Conservation (phyloP, 2,113 vertebrate genomes). For the Macheiramphus alcinus region DNA sequence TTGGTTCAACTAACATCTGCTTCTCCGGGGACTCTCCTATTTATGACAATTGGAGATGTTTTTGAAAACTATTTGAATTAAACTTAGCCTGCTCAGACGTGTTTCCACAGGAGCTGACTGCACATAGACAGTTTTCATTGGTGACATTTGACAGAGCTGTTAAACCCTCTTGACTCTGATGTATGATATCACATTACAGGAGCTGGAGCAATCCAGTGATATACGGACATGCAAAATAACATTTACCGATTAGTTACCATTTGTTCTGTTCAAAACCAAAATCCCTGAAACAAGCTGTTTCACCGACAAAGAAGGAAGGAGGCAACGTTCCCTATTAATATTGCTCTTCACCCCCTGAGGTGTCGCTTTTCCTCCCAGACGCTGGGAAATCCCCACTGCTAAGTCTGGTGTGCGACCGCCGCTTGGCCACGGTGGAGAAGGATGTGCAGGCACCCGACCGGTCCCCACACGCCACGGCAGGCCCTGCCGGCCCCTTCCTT, state of each 20-base stretch:
- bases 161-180: background rate
- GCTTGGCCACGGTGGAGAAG: rapidly evolving
- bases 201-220: background rate
- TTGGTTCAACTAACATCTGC: conserved; percentile 64
- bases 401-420: rapidly evolving
- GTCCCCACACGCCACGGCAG: rapidly evolving
- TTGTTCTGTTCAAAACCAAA: background rate
- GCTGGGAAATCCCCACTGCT: background rate
- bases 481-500: background rate
- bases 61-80: conserved; percentile 63
- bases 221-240: background rate
- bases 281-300: background rate
- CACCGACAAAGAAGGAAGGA: background rate
- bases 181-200: background rate
- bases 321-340: background rate
- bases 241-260: background rate
- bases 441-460: rapidly evolving
- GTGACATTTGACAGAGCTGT: conserved; percentile 1
- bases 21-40: conserved; percentile 64
- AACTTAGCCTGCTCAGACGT: conserved; percentile 40
- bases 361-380: background rate
- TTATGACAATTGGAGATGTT: conserved; percentile 60
- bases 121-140: background rate
- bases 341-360: background rate
- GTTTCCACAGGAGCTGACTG: conserved; percentile 2